Evolutionary conservation across 2,888 invertebrate genomes (phyloP).

Genomic region (Acleris holmiana): DNA sequence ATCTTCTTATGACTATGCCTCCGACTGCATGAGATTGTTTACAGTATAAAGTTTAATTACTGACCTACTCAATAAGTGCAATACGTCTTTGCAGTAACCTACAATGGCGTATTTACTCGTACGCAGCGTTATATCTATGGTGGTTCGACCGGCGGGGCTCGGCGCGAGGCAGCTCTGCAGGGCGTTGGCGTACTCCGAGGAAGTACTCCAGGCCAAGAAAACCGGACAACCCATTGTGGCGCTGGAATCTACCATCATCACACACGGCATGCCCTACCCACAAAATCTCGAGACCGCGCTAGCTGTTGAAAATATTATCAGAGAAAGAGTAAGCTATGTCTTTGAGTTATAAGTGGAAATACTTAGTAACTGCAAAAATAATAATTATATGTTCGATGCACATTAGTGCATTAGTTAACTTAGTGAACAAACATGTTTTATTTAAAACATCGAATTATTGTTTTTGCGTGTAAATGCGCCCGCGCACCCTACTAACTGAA

Average conservation of each 20-base stretch:
- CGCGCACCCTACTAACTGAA: no score
- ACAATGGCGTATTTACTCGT: constrained; percentile 30
- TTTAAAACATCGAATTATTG: no score
- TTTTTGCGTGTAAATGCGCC: no score
- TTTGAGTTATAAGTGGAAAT: not conserved
- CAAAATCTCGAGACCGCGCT: constrained; percentile 94
- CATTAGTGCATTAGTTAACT: no score
- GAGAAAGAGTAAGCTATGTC: constrained; percentile 82
- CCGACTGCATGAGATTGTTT: no score
- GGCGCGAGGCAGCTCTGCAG: constrained; percentile 5
- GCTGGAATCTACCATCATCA: constrained; percentile 98
- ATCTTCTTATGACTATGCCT: no score
- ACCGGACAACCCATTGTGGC: constrained; percentile 92
- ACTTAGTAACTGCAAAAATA: no score
- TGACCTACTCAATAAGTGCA: no score
- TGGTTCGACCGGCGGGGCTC: no score
- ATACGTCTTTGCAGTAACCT: not conserved
- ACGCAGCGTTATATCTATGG: constrained; percentile 11
- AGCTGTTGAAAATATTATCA: constrained; percentile 91
- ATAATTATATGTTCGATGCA: no score
- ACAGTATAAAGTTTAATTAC: no score
- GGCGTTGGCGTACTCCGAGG: constrained; percentile 79
- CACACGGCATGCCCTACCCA: constrained; percentile 99
- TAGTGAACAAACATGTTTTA: no score
- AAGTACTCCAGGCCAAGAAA: constrained; percentile 87